Conservation (phyloP, 2,888 invertebrate genomes). For the Leistus spinibarbis region DNA sequence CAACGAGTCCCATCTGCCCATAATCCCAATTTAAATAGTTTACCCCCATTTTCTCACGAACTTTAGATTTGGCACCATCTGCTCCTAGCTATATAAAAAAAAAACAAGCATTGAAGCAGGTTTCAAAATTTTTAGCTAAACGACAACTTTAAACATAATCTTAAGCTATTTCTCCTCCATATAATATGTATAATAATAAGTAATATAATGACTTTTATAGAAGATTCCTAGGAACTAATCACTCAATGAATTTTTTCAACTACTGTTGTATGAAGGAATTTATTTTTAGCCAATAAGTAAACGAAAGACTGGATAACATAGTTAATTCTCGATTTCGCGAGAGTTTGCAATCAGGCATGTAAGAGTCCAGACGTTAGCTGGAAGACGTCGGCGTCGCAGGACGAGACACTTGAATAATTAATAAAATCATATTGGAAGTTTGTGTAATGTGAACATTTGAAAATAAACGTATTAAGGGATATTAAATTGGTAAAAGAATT, state of each 20-base stretch:
- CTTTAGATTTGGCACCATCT: slow-evolving; percentile 90
- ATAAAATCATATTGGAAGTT: no score
- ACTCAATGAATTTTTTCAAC: not conserved
- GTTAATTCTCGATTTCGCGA: not conserved
- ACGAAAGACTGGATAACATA: not conserved
- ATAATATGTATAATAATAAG: no score
- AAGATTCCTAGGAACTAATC: no score
- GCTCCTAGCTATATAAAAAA: slow-evolving; percentile 78
- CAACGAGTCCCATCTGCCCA: slow-evolving; percentile 90
- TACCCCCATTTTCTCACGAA: slow-evolving; percentile 81
- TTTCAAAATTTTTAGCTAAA: not conserved
- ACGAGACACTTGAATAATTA: not conserved
- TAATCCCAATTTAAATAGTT: slow-evolving; percentile 85
- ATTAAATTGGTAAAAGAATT: no score
- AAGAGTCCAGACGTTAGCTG: not conserved
- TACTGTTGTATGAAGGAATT: not conserved
- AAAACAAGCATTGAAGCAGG: no score
- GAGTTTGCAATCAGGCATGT: not conserved
- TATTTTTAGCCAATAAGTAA: not conserved
- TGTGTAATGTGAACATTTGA: no score
- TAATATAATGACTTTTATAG: no score
- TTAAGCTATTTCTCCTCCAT: no score
- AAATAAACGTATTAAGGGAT: no score
- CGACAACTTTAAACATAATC: no score
- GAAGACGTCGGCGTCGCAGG: not conserved